Evolutionary conservation across 2,113 vertebrate genomes (phyloP), one percentile per base, ranked within the genome.

Genomic region (Clarias magur): DNA sequence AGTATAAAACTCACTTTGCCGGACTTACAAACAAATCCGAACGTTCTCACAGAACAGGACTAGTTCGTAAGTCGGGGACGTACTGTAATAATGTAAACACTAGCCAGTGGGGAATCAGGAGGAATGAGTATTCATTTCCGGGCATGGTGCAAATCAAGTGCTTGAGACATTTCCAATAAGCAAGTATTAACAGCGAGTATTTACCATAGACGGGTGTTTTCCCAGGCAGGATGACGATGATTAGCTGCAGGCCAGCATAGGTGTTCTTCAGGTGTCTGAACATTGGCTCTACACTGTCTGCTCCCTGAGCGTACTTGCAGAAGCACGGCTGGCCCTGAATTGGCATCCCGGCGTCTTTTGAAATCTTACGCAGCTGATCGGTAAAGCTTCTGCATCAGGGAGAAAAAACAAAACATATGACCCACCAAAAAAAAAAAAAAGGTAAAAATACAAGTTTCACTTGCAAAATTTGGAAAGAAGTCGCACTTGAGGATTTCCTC

Each of bases 241-340:
- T 98, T 93, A 99, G 98, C 93, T 99, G 98, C 3, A 99, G 96
- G 23, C 97, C 98, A 0, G 96, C 96, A n/a, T 99, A 99, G 13
- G 97, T 97, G 93, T 98, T 98, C 94, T 99, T 99, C 90, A 99
- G 96, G 95, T 99, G 98, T 53, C 97, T 92, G 92, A 99, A 99
- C 98, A 99, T 99, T 89, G 97, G 97, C 94, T 99, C 98, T 93
- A 99, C 98, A 0, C 97, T 99, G 95, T 99, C 98, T 0, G 98
- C 97, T 1, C 98, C 98, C 90, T 99, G 98, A 3, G 98, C 98
- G 0, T 99, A 99, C 88, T 99, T 99, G 90, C 98, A 99, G 95
- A 99, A 99, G 82, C 98, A 99, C 0, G 98, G 98, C 93, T 99
- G 98, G 65, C 98, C 98, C 65, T 99, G 98, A 92, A 99, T 98